These are phyloP conservation scores for Ploceus nigricollis DNA, from an alignment of 2,113 vertebrate species.

Conservation along the genomic window DNA sequence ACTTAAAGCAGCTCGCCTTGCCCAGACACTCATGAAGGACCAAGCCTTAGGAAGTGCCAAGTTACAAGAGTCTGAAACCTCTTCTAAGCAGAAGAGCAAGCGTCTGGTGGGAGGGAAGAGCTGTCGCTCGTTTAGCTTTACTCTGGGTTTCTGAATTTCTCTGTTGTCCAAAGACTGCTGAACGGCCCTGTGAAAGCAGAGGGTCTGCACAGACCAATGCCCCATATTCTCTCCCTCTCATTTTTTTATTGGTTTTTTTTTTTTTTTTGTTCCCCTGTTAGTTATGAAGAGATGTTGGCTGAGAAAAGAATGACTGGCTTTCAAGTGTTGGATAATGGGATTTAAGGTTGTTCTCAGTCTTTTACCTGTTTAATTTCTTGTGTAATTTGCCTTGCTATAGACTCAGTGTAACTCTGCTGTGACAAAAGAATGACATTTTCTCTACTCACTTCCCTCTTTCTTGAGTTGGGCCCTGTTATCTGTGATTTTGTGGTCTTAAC, in stretches of 20 bases:
- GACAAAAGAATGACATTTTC: neutral
- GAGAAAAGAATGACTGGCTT: neutral
- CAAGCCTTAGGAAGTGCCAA: neutral
- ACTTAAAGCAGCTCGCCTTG: slow-evolving; percentile 83
- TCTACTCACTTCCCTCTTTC: neutral
- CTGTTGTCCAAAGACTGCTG: neutral
- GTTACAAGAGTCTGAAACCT: slow-evolving; percentile 14
- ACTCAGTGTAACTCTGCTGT: neutral
- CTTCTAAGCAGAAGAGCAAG: slow-evolving; percentile 48
- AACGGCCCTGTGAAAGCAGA: slow-evolving; percentile 1
- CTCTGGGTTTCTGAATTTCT: slow-evolving; percentile 43
- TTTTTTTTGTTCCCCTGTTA: neutral
- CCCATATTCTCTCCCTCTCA: neutral
- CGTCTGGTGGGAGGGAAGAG: slow-evolving; percentile 79
- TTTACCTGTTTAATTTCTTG: neutral
- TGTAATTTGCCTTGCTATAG: neutral
- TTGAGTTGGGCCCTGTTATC: neutral
- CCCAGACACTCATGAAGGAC: slow-evolving; percentile 71
- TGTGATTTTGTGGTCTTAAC: neutral
- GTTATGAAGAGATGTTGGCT: neutral
- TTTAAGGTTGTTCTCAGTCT: neutral
- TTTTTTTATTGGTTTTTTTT: no score
- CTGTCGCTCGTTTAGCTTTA: slow-evolving; percentile 83
- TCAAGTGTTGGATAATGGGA: neutral
- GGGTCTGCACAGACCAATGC: neutral